Evolutionary conservation across 2,888 invertebrate genomes (phyloP).

Genomic region (Rhagonycha fulva): DNA sequence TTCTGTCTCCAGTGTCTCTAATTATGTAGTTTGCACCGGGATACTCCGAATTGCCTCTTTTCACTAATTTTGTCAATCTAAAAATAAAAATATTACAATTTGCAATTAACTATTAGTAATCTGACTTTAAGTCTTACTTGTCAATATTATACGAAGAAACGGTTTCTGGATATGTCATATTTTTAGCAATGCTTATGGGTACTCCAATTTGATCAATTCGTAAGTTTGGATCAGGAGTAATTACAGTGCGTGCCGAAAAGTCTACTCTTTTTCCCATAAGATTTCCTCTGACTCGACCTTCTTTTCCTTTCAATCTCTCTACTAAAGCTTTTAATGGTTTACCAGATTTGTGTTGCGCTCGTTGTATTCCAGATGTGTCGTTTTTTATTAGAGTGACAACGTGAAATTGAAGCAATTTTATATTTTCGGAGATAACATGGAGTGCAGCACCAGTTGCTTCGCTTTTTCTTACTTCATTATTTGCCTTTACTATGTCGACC

Average conservation of each 20-base stretch:
- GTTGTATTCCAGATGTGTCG: conserved; percentile 97
- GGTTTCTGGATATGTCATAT: conserved; percentile 97
- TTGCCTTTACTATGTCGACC: conserved; percentile 97
- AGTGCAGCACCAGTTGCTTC: conserved; percentile 97
- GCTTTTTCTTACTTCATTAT: conserved; percentile 93
- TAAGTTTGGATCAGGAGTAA: conserved; percentile 94
- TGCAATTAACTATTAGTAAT: neutral
- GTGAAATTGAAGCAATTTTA: conserved; percentile 97
- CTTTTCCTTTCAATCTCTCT: conserved; percentile 95
- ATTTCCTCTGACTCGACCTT: conserved; percentile 98
- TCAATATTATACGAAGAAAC: conserved; percentile 99
- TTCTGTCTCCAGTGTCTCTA: conserved; percentile 96
- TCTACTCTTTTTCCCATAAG: conserved; percentile 99
- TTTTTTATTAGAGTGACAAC: conserved; percentile 98
- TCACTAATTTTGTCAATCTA: conserved; percentile 86
- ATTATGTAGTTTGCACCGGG: conserved; percentile 99
- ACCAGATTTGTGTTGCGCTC: conserved; percentile 98
- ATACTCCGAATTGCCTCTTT: conserved; percentile 96
- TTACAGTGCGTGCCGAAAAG: conserved; percentile 98
- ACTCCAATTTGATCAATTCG: conserved; percentile 97
- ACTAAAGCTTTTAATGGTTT: conserved; percentile 98
- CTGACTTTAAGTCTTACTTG: conserved; percentile 60
- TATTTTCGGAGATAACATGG: conserved; percentile 95
- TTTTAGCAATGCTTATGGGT: conserved; percentile 97
- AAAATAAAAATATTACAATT: conserved; percentile 20